These are phyloP conservation scores for Bolinopsis microptera DNA, from an alignment of 37 sponge, comb jelly and placozoan species.

Conservation along the genomic window DNA sequence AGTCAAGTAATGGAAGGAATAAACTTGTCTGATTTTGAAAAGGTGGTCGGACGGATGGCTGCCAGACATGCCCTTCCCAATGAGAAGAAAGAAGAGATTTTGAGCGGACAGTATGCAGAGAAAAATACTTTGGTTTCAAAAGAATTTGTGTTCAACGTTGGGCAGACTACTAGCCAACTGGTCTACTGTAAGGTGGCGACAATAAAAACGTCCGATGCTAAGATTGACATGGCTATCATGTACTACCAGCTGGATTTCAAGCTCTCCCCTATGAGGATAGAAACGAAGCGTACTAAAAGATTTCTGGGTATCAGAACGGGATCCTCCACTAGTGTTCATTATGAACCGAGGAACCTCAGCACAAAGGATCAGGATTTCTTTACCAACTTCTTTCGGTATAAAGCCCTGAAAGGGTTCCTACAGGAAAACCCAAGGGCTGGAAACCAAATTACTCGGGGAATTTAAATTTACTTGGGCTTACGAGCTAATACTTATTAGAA, in stretches of 20 bases:
- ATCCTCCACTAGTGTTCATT: background rate
- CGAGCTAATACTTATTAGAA: too few species aligned
- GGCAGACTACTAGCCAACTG: background rate
- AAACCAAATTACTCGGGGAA: background rate
- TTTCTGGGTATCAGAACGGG: constrained; percentile 11
- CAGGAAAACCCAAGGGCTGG: background rate
- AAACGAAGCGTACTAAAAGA: background rate
- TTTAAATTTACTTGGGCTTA: too few species aligned
- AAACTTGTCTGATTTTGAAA: background rate
- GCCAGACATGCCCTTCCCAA: background rate
- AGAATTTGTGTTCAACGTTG: constrained; percentile 7
- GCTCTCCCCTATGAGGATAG: background rate
- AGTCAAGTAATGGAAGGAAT: constrained; percentile 23
- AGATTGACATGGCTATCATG: background rate
- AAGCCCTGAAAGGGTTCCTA: background rate
- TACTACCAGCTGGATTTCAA: background rate
- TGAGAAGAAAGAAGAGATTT: constrained; percentile 11
- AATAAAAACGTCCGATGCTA: background rate
- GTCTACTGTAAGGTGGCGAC: background rate
- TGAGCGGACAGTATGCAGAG: background rate
- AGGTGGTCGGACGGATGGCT: background rate
- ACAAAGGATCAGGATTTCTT: constrained; percentile 4
- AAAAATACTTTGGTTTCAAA: background rate
- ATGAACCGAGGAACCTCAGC: background rate
- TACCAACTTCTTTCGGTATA: background rate